Conservation (phyloP, 2,797 vertebrate species). For the Sebastes elongatus region DNA sequence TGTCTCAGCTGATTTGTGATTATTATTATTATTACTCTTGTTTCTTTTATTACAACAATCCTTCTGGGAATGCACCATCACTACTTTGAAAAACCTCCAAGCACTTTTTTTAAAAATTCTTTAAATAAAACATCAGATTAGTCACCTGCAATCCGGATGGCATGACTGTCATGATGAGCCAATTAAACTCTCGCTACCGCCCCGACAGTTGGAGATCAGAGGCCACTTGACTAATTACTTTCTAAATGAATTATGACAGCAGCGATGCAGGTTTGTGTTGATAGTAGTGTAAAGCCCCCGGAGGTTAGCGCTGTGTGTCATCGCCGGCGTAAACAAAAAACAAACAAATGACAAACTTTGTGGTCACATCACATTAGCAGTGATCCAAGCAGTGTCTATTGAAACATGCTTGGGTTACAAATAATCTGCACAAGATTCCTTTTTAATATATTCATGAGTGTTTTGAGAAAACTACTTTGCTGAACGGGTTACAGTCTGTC, state of each 20-base stretch:
- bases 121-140: constrained; percentile 27
- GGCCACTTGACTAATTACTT: constrained; percentile 56
- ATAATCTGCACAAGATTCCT: neutral
- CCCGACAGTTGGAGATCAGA: constrained; percentile 50
- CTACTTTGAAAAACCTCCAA: neutral
- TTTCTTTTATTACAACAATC: neutral
- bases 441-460: neutral
- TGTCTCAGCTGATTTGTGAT: constrained; percentile 13
- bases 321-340: constrained; percentile 35
- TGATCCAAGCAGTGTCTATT: constrained; percentile 4
- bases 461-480: neutral
- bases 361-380: constrained; percentile 45
- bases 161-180: constrained; percentile 16
- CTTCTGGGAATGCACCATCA: neutral
- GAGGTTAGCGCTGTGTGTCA: constrained; percentile 37
- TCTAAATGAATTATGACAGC: constrained; percentile 47
- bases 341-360: constrained; percentile 43
- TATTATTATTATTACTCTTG: neutral
- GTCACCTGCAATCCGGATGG: neutral
- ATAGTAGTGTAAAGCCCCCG: constrained; percentile 26
- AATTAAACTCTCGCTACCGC: constrained; percentile 12
- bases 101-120: neutral
- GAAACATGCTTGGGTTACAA: constrained; percentile 13
- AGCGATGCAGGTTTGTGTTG: constrained; percentile 36
- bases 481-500: neutral